Conservation (phyloP, 1,140 invertebrate genomes). For the Drosophila sp. region DNA sequence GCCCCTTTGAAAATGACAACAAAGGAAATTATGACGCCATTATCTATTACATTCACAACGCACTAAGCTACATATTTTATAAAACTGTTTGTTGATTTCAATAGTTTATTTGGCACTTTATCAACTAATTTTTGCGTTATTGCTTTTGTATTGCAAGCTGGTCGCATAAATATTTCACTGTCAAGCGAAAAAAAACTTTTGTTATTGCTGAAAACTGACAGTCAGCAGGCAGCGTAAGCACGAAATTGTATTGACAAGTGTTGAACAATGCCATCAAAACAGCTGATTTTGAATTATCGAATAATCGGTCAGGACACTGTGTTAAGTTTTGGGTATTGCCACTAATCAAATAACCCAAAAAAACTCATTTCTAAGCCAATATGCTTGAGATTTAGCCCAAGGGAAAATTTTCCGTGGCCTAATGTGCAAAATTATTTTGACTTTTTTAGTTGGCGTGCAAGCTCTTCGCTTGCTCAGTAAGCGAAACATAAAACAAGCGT, state of each 20-base stretch:
- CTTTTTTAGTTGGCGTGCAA: too few species aligned
- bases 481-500: too few species aligned
- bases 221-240: slow-evolving; percentile 34
- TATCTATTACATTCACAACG: background rate
- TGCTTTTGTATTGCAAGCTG: slow-evolving; percentile 5
- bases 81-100: slow-evolving; percentile 1
- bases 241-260: slow-evolving; percentile 30
- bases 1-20: slow-evolving; percentile 29
- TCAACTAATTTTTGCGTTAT: background rate
- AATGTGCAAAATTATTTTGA: too few species aligned
- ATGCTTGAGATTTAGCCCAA: too few species aligned
- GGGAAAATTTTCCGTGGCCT: too few species aligned
- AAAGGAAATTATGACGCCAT: slow-evolving; percentile 46
- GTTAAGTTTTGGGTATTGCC: too few species aligned
- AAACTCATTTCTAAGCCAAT: too few species aligned
- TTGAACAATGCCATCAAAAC: background rate
- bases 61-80: slow-evolving; percentile 14
- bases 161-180: slow-evolving; percentile 36
- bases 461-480: too few species aligned
- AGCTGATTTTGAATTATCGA: slow-evolving; percentile 18
- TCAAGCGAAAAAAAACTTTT: slow-evolving; percentile 30
- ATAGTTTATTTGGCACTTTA: background rate
- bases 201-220: slow-evolving; percentile 44
- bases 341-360: too few species aligned
- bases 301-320: too few species aligned